Conservation (phyloP, 2,113 vertebrate species). For the Empidonax traillii region DNA sequence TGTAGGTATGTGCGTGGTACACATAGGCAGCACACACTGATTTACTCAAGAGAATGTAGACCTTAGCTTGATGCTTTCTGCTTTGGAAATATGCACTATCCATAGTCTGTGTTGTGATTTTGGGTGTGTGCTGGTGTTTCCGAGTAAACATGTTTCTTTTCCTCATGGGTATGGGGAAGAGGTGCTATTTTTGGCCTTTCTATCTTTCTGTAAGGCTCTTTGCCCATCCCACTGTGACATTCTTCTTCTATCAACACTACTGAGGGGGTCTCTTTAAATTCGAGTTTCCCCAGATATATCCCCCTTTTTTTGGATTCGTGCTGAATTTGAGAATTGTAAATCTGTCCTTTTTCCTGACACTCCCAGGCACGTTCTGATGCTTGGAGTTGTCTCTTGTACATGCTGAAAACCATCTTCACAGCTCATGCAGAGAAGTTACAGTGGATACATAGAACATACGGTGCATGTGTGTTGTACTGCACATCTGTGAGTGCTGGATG, state of each 20-base stretch:
- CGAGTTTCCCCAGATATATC: not conserved
- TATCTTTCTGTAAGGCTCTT: not conserved
- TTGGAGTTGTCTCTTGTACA: not conserved
- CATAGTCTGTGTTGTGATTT: not conserved
- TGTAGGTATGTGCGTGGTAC: not conserved
- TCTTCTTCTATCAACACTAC: not conserved
- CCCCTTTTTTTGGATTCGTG: not conserved
- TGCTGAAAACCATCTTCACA: not conserved
- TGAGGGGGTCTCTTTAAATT: not conserved
- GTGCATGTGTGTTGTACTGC: not conserved
- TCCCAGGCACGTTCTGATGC: not conserved
- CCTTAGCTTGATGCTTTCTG: not conserved
- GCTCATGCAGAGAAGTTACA: not conserved
- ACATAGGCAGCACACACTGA: not conserved
- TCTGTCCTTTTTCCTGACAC: not conserved
- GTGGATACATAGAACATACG: rapidly evolving
- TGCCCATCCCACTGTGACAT: not conserved
- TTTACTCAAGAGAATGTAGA: not conserved
- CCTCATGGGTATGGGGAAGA: not conserved
- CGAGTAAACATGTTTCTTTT: not conserved
- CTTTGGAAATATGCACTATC: not conserved
- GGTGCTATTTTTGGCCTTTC: not conserved
- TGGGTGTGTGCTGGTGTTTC: not conserved
- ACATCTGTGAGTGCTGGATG: not conserved
- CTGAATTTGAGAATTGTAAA: not conserved